phyloP scores from a whole-genome alignment of 2,888 invertebrate genomes.

The Dasysyrphus tricinctus region DNA sequence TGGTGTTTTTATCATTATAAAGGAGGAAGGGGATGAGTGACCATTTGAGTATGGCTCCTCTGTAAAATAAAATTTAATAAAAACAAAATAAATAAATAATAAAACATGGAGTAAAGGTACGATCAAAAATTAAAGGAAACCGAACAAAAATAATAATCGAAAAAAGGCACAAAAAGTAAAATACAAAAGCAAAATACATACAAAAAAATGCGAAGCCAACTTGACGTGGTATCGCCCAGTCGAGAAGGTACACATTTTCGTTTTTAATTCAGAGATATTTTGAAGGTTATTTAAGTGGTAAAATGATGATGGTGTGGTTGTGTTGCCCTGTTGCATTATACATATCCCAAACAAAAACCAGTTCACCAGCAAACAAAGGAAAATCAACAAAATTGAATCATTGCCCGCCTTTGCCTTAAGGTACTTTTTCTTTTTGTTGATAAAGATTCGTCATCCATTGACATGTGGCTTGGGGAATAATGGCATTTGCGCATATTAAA shows the following conservation, averaged over 20 bases:
- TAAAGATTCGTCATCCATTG: slow-evolving; percentile 26
- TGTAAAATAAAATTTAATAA: slow-evolving; percentile 77
- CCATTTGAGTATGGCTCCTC: slow-evolving; percentile 81
- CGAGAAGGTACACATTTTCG: not conserved
- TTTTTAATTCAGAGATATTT: slow-evolving; percentile 12
- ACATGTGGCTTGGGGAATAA: slow-evolving; percentile 5
- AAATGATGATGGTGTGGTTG: slow-evolving; percentile 29
- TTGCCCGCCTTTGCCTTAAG: slow-evolving; percentile 24
- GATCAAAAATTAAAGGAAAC: slow-evolving; percentile 42
- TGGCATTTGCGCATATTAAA: not conserved
- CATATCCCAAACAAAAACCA: slow-evolving; percentile 50
- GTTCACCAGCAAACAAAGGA: slow-evolving; percentile 55
- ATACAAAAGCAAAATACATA: not conserved
- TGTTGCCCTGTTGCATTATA: slow-evolving; percentile 46
- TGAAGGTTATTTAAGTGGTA: slow-evolving; percentile 56
- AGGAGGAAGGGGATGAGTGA: slow-evolving; percentile 76
- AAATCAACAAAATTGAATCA: slow-evolving; percentile 47
- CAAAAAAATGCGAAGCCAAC: slow-evolving; percentile 23
- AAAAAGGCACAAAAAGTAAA: slow-evolving; percentile 58
- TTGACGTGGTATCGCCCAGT: not conserved
- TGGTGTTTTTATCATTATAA: slow-evolving; percentile 76
- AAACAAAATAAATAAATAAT: slow-evolving; percentile 69
- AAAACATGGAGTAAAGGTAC: slow-evolving; percentile 18
- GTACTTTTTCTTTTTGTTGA: slow-evolving; percentile 18
- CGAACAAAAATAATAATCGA: slow-evolving; percentile 35